Conservation (phyloP, 2,888 invertebrate genomes). For the Rotaria sp. region DNA sequence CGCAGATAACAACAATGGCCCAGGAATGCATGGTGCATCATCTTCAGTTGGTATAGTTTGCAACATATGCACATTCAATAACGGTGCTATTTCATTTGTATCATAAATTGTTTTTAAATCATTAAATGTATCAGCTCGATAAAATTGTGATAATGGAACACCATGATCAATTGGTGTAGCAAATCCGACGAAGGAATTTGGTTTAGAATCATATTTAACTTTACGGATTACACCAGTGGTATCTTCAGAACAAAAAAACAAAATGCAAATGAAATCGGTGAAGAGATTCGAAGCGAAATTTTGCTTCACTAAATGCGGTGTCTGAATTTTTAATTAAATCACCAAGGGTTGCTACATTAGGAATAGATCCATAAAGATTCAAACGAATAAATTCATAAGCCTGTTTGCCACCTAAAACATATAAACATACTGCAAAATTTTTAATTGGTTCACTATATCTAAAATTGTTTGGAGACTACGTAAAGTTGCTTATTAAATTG, state of each 20-base stretch:
- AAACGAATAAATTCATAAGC: not conserved
- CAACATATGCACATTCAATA: not conserved
- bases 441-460: not conserved
- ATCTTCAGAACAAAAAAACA: not conserved
- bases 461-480: not conserved
- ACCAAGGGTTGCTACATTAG: not conserved
- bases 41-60: not conserved
- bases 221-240: not conserved
- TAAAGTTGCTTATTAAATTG: not conserved
- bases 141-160: not conserved
- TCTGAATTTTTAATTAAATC: not conserved
- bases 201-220: not conserved
- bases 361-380: not conserved
- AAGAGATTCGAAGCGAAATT: not conserved
- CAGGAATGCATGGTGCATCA: not conserved
- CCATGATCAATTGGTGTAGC: not conserved
- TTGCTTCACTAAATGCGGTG: not conserved
- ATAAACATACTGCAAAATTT: not conserved
- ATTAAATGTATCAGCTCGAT: not conserved
- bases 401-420: not conserved
- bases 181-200: not conserved
- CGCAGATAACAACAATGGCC: not conserved
- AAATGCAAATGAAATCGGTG: not conserved
- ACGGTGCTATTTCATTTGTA: not conserved
- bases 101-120: not conserved